These are phyloP conservation scores for Poecilia velifera DNA, from an alignment of 2,797 vertebrate genomes.

Conservation along the genomic window DNA sequence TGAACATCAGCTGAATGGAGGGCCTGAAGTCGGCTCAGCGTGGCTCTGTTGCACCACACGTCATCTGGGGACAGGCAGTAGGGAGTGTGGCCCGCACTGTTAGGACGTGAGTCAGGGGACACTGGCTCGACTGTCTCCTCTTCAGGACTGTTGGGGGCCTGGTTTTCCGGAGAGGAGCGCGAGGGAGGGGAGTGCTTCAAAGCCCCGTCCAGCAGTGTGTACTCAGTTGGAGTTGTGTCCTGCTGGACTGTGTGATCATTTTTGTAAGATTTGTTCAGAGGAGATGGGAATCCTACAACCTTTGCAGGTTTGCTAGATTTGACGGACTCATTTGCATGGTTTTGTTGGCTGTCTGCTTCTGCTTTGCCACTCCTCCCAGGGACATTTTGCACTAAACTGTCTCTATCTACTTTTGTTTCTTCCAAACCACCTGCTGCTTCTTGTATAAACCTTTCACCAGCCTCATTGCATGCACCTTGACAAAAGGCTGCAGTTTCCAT, in stretches of 20 bases:
- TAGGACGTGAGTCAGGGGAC: conserved; percentile 81
- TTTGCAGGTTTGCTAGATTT: conserved; percentile 62
- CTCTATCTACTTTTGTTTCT: conserved; percentile 38
- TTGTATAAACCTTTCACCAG: conserved; percentile 14
- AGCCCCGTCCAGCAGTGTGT: conserved; percentile 79
- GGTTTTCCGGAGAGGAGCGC: conserved; percentile 74
- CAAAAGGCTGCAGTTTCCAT: conserved; percentile 29
- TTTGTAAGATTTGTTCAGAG: conserved; percentile 78
- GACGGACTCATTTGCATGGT: conserved; percentile 42
- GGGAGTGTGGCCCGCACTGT: conserved; percentile 84
- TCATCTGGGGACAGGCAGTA: conserved; percentile 86
- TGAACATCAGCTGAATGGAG: conserved; percentile 66
- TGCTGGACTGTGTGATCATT: conserved; percentile 78
- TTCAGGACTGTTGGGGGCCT: conserved; percentile 80
- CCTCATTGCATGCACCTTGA: conserved; percentile 21
- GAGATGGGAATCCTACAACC: conserved; percentile 72
- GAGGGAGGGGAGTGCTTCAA: conserved; percentile 76
- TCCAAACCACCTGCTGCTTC: conserved; percentile 15
- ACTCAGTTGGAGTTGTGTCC: conserved; percentile 84
- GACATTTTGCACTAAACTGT: conserved; percentile 19
- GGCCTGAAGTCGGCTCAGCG: conserved; percentile 71
- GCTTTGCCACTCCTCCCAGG: conserved; percentile 13
- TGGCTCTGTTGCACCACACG: conserved; percentile 74
- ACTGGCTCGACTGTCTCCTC: conserved; percentile 85
- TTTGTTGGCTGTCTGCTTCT: conserved; percentile 58